phyloP scores from a whole-genome alignment of 2,113 vertebrate genomes.

The Gracilinanus agilis region DNA sequence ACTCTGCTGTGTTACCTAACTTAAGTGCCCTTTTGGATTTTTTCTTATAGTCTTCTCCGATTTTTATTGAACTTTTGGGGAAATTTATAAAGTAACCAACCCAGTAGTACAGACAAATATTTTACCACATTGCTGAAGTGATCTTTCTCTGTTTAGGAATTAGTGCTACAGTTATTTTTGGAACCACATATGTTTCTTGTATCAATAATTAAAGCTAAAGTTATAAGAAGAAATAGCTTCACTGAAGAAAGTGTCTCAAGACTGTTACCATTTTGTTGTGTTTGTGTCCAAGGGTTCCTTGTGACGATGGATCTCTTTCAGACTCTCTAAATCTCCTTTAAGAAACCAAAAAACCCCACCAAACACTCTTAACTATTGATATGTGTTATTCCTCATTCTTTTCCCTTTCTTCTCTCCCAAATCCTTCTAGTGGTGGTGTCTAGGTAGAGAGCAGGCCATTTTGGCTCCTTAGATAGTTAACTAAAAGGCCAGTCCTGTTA shows the following conservation, averaged over 20 bases:
- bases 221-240: neutral
- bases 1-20: neutral
- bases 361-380: neutral
- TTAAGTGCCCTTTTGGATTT: neutral
- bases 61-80: conserved; percentile 47
- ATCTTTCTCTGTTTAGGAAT: conserved; percentile 50
- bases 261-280: neutral
- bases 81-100: conserved; percentile 21
- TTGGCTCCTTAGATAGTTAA: conserved; percentile 27
- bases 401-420: neutral
- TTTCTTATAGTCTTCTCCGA: conserved; percentile 38
- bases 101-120: neutral
- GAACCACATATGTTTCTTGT: neutral
- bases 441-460: conserved; percentile 23
- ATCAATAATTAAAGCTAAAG: conserved; percentile 34
- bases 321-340: conserved; percentile 26
- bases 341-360: neutral
- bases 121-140: conserved; percentile 23
- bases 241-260: neutral
- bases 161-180: conserved; percentile 30
- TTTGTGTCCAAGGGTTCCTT: neutral
- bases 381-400: neutral
- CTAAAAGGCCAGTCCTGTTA: conserved; percentile 39
- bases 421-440: neutral
- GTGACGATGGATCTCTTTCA: neutral